These are phyloP conservation scores for Ancistrus triradiatus DNA, from an alignment of 2,113 vertebrate species.

Conservation along the genomic window DNA sequence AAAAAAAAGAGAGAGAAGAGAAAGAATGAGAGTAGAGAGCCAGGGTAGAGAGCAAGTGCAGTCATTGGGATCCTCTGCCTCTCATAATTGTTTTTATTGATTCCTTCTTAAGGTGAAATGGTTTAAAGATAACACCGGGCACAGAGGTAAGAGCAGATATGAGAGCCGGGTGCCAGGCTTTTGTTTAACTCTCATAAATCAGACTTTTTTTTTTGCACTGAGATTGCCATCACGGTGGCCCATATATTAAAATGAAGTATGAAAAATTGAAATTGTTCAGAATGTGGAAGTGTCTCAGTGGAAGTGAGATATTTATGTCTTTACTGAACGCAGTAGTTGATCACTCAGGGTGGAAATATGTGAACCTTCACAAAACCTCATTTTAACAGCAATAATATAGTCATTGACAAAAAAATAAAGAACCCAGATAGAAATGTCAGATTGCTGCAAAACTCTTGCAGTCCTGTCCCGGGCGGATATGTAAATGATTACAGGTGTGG, in stretches of 20 bases:
- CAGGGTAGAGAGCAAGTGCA: constrained; percentile 24
- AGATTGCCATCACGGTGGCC: constrained; percentile 65
- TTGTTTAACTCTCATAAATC: too few relatives aligned
- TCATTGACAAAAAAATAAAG: too few relatives aligned
- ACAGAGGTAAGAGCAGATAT: constrained; percentile 57
- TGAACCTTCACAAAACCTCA: too few relatives aligned
- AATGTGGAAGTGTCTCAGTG: constrained; percentile 64
- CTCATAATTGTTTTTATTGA: constrained; percentile 77
- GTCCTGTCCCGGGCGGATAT: too few relatives aligned
- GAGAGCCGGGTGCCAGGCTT: constrained; percentile 42
- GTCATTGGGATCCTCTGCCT: constrained; percentile 50
- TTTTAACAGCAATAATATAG: too few relatives aligned
- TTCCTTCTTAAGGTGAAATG: constrained; percentile 73
- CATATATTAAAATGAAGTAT: constrained; percentile 75
- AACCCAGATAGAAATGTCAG: too few relatives aligned
- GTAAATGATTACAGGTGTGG: too few relatives aligned
- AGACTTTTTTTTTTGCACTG: constrained; percentile 59
- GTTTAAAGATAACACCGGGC: constrained; percentile 67
- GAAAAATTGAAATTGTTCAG: constrained; percentile 73
- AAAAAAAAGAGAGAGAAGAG: constrained; percentile 12
- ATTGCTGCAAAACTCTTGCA: too few relatives aligned
- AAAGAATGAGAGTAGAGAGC: constrained; percentile 4
- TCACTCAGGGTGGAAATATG: too few relatives aligned
- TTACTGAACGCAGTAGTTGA: too few relatives aligned
- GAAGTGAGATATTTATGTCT: too few relatives aligned